Conservation (phyloP, 2,113 vertebrate genomes). For the Protobothrops mucrosquamatus region DNA sequence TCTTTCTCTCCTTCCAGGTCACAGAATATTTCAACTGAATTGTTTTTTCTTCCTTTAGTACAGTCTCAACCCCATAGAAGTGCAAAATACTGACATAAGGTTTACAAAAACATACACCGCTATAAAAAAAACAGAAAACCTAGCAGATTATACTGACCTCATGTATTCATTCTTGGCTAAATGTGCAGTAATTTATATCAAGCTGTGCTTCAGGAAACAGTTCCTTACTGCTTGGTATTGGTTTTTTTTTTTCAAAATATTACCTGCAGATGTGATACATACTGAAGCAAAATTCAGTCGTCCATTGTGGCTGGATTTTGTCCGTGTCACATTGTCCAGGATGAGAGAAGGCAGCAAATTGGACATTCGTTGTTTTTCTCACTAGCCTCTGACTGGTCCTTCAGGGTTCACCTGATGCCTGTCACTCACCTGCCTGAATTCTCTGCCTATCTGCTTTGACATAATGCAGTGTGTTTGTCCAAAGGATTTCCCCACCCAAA, state of each 20-base stretch:
- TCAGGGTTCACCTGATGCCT: not conserved
- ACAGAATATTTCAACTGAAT: not conserved
- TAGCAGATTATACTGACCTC: not conserved
- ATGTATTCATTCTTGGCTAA: not conserved
- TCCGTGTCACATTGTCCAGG: not conserved
- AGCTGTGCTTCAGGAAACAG: not conserved
- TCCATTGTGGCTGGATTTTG: not conserved
- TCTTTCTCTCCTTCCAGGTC: not conserved
- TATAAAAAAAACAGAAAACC: not conserved
- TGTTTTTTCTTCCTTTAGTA: too few species aligned
- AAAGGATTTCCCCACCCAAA: not conserved
- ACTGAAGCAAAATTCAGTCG: too few species aligned
- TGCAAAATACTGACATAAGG: not conserved
- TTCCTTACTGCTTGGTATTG: not conserved
- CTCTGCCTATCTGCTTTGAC: not conserved
- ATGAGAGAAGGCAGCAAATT: not conserved
- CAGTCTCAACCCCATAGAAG: not conserved
- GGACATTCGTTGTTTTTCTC: not conserved
- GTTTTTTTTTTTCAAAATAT: not conserved
- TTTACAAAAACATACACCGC: not conserved
- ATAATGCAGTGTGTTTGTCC: not conserved
- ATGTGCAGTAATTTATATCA: not conserved
- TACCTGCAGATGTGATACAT: not conserved
- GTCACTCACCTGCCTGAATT: not conserved
- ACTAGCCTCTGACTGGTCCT: not conserved